Percentiles rank a stretch among this genome's conserved stretches.
These are phyloP conservation scores for Drosophila pectinifera DNA, from an alignment of 1,140 invertebrate genomes.

Conservation along the genomic window DNA sequence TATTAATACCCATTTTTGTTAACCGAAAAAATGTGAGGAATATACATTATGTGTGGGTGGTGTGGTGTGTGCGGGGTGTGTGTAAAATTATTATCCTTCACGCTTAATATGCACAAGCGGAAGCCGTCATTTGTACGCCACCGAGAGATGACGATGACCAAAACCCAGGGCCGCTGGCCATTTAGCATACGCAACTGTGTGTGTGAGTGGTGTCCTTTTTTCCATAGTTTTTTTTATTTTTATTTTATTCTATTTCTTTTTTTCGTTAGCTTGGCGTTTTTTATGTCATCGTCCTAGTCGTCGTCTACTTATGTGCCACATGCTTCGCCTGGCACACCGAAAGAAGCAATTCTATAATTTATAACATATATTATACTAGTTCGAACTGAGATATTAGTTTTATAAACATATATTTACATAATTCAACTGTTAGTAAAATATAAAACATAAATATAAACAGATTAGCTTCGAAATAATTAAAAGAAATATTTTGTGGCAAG, in stretches of 20 bases:
- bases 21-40: conserved; percentile 49
- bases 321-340: conserved; percentile 31
- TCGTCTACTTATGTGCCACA: conserved; percentile 76
- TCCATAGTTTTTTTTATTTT: background rate
- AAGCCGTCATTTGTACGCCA: conserved; percentile 83
- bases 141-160: conserved; percentile 56
- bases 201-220: conserved; percentile 24
- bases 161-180: conserved; percentile 72
- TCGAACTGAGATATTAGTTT: background rate
- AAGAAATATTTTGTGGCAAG: too few species aligned
- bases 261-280: conserved; percentile 41
- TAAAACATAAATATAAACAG: background rate
- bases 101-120: conserved; percentile 83
- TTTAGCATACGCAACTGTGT: conserved; percentile 68
- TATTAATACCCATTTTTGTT: conserved; percentile 81
- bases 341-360: background rate
- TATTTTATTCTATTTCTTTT: background rate
- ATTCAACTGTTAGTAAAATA: background rate
- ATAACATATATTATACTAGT: background rate
- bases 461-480: background rate
- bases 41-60: conserved; percentile 56
- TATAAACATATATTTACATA: too few species aligned
- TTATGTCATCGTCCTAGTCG: conserved; percentile 66
- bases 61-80: conserved; percentile 38
- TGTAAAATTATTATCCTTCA: conserved; percentile 83